phyloP scores from a whole-genome alignment of 2,113 vertebrate genomes.

The Bos indicus region DNA sequence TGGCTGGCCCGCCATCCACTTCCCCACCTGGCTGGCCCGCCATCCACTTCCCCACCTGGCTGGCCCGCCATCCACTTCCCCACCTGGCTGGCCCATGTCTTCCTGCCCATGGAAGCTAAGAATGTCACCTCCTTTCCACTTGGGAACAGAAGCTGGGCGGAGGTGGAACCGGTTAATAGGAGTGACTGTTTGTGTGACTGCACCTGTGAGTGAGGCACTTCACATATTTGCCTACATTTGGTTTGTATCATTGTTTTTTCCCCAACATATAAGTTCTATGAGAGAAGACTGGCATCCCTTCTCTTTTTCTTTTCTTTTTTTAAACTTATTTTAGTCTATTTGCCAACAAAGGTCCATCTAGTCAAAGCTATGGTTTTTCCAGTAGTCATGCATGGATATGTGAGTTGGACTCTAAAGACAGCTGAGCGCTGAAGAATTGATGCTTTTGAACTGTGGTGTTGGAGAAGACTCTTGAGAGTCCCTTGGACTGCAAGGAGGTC shows the following conservation, averaged over 20 bases:
- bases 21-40: too few species aligned
- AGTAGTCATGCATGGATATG: background rate
- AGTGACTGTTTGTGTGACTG: rapidly evolving
- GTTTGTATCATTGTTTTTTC: background rate
- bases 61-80: too few species aligned
- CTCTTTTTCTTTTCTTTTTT: background rate
- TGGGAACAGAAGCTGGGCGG: background rate
- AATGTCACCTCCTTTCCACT: rapidly evolving
- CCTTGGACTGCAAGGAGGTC: background rate
- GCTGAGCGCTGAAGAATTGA: background rate
- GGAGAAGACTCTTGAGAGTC: background rate
- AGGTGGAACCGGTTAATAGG: rapidly evolving
- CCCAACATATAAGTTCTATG: rapidly evolving
- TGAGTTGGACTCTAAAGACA: background rate
- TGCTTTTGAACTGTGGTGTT: background rate
- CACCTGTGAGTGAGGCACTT: background rate
- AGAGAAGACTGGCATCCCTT: rapidly evolving
- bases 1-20: too few species aligned
- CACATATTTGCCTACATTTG: rapidly evolving
- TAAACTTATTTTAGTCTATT: background rate
- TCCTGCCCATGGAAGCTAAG: background rate
- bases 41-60: too few species aligned
- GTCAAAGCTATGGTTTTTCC: background rate
- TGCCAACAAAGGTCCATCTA: background rate
- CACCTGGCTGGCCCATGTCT: rapidly evolving